Conservation (phyloP, 2,888 invertebrate species). For the Sarcophaga caerulescens region DNA sequence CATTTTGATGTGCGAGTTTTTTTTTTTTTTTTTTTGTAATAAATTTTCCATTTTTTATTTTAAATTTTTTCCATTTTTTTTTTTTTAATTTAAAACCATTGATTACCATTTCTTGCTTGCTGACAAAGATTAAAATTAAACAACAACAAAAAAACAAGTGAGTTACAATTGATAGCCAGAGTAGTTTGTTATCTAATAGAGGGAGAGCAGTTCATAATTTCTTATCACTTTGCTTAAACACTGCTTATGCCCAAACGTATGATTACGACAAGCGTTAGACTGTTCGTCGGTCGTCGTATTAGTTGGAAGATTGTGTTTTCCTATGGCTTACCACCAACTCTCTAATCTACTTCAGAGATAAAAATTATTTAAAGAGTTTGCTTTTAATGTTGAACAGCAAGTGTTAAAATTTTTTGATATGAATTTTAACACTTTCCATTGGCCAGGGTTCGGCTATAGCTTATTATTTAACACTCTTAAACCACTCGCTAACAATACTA, state of each 20-base stretch:
- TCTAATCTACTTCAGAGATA: neutral
- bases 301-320: too few relatives aligned
- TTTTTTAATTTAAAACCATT: neutral
- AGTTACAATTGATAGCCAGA: too few relatives aligned
- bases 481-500: too few relatives aligned
- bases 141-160: neutral
- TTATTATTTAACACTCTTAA: too few relatives aligned
- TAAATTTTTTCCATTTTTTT: neutral
- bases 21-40: too few relatives aligned
- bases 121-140: neutral
- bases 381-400: too few relatives aligned
- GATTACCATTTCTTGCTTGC: neutral
- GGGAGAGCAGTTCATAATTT: neutral
- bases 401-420: too few relatives aligned
- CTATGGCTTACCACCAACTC: neutral
- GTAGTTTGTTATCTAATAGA: too few relatives aligned
- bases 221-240: neutral
- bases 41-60: neutral
- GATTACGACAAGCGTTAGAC: neutral
- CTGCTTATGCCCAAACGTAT: too few relatives aligned
- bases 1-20: too few relatives aligned
- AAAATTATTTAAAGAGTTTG: neutral
- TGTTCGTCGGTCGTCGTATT: neutral
- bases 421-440: too few relatives aligned
- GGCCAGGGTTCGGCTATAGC: too few relatives aligned